Percentiles rank a stretch among this genome's conserved stretches.
Evolutionary conservation across 2,888 invertebrate genomes (phyloP).

Genomic region (Bombylius major): DNA sequence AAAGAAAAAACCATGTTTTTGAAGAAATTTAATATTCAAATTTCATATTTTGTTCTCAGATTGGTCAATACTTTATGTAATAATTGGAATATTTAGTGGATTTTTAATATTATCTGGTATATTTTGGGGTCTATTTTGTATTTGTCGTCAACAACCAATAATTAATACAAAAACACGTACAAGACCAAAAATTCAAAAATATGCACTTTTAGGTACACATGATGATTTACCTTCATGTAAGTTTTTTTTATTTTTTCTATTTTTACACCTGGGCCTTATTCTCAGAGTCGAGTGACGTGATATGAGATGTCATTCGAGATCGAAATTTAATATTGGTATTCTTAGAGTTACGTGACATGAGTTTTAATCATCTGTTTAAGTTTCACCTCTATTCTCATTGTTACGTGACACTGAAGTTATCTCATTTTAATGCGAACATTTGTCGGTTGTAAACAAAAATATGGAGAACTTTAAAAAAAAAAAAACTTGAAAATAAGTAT

Average conservation of each 20-base stretch:
- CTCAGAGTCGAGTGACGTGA: too few species aligned
- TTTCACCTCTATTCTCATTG: too few species aligned
- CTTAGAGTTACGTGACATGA: too few species aligned
- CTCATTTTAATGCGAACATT: too few species aligned
- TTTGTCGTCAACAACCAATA: slow-evolving; percentile 43
- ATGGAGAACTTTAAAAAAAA: too few species aligned
- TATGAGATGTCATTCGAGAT: too few species aligned
- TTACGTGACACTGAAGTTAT: too few species aligned
- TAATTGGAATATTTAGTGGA: slow-evolving; percentile 54
- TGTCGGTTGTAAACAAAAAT: too few species aligned
- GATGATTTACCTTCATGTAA: slow-evolving; percentile 43
- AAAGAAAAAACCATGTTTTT: neutral
- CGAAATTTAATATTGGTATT: too few species aligned
- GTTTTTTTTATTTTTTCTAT: slow-evolving; percentile 10
- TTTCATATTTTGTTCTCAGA: slow-evolving; percentile 40
- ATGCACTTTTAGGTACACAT: slow-evolving; percentile 55
- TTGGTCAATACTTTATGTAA: slow-evolving; percentile 90
- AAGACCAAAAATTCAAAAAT: slow-evolving; percentile 49
- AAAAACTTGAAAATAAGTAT: too few species aligned
- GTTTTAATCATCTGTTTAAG: too few species aligned
- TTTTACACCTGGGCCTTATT: too few species aligned
- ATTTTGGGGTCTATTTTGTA: slow-evolving; percentile 50
- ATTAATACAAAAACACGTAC: slow-evolving; percentile 35
- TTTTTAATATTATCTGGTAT: slow-evolving; percentile 48
- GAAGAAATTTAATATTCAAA: neutral